Evolutionary conservation across 1,140 invertebrate species (phyloP), one percentile per base, ranked within the genome.

Genomic region (Camponotus floridanus): DNA sequence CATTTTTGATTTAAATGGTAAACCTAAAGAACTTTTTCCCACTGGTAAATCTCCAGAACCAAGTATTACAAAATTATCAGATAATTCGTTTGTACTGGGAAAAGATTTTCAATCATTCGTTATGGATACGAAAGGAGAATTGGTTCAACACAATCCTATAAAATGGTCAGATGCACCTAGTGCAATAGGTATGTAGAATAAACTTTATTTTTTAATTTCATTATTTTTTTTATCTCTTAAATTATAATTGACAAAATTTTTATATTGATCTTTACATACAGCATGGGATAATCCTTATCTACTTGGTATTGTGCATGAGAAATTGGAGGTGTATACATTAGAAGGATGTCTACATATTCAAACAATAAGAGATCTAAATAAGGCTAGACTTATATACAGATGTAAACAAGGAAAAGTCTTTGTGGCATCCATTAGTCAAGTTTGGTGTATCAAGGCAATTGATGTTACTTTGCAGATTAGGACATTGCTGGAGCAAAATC

Each of bases 241-340:
- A 31, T 26, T 65, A 0, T 4, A n/a, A 67, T 59, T 31, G n/a
- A 61, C 39, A 2, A 36, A 51, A 55, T 68, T 84, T 65, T 68
- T 74, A 15, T 31, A 62, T 86, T 88, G 94, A 86, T 86, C 92
- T 95, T 96, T 26, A 26, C 26, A 26, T 26, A 26, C 92, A 98
- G 98, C 97, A 18, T 98, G 98, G 96, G 98, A 99, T 95, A 97
- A 98, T 91, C 99, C 99, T 21, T 99, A 98, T 95, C 95, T 98
- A 6, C 94, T 99, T 59, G 98, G 98, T 31, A 96, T 99, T 31
- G 95, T 98, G 21, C 96, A 97, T 64, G 98, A 98, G 87, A 96
- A 96, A 87, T 95, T 99, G 21, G 98, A 99, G 95, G 96, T 99
- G 36, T 96, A 98, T 86, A 98, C 98, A 15, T 96, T 98, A 79